Evolutionary conservation across 1,140 invertebrate species (phyloP).

Genomic region (Sarcophaga peregrina): DNA sequence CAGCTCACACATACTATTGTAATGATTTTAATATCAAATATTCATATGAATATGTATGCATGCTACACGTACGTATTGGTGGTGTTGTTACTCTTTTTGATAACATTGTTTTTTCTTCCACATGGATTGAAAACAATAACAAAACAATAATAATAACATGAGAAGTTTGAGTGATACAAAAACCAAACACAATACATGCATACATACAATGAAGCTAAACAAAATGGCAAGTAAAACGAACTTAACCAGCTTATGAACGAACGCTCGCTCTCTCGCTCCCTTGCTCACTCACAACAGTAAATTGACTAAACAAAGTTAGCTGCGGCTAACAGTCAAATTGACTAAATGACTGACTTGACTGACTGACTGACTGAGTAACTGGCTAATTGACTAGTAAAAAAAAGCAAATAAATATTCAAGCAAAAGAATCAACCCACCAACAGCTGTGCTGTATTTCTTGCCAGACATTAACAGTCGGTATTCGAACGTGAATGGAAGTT

Average conservation of each 20-base stretch:
- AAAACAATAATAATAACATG: not conserved
- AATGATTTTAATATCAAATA: too few species aligned
- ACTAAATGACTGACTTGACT: not conserved
- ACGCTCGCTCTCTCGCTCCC: not conserved
- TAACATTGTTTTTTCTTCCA: not conserved
- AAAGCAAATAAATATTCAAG: not conserved
- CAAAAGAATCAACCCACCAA: not conserved
- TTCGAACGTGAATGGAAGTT: conserved; percentile 36
- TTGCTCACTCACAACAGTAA: too few species aligned
- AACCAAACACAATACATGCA: not conserved
- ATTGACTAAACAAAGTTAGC: too few species aligned
- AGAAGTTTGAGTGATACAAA: conserved; percentile 11
- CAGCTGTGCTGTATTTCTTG: not conserved
- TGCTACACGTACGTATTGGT: too few species aligned
- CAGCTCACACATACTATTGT: too few species aligned
- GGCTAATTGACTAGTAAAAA: not conserved
- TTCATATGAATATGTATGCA: too few species aligned
- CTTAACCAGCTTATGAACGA: conserved; percentile 2
- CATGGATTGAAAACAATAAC: too few species aligned
- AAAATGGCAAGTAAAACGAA: not conserved
- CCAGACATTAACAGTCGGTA: conserved; percentile 17
- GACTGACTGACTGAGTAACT: not conserved
- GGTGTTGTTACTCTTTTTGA: not conserved
- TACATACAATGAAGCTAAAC: too few species aligned
- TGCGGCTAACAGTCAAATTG: too few species aligned